Conservation (phyloP, 2,113 vertebrate genomes). For the Brachypodius melanocephalos region DNA sequence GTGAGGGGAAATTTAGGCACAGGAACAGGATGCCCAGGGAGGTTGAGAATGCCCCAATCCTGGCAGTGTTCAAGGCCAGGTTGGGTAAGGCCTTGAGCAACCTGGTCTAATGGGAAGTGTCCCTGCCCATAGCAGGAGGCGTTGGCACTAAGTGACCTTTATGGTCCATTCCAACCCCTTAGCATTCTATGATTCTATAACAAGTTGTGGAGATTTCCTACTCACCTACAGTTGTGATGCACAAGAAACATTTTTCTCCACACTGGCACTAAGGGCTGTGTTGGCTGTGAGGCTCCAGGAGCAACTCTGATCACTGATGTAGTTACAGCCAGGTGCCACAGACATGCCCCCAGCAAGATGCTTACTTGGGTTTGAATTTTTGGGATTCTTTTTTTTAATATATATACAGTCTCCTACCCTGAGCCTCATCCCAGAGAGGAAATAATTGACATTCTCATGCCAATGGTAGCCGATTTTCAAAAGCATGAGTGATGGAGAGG, state of each 20-base stretch:
- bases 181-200: background rate
- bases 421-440: background rate
- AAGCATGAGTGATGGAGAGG: background rate
- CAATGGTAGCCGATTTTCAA: background rate
- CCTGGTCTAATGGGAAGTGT: background rate
- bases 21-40: background rate
- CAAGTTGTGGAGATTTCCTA: background rate
- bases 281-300: background rate
- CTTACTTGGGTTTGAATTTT: background rate
- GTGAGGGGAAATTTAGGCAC: background rate
- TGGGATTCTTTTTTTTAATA: background rate
- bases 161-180: background rate
- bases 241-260: background rate
- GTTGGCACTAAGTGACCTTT: no score
- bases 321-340: background rate
- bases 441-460: constrained; percentile 29
- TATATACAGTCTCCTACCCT: background rate
- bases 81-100: background rate
- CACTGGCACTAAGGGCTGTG: background rate
- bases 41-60: background rate
- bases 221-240: background rate
- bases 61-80: background rate
- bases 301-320: background rate
- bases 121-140: rapidly evolving
- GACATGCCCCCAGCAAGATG: background rate